A percentile compares a stretch with the other conserved stretches of the same genome.
phyloP scores from a whole-genome alignment of 2,888 invertebrate species.

The Rhabditophanes sp. region DNA sequence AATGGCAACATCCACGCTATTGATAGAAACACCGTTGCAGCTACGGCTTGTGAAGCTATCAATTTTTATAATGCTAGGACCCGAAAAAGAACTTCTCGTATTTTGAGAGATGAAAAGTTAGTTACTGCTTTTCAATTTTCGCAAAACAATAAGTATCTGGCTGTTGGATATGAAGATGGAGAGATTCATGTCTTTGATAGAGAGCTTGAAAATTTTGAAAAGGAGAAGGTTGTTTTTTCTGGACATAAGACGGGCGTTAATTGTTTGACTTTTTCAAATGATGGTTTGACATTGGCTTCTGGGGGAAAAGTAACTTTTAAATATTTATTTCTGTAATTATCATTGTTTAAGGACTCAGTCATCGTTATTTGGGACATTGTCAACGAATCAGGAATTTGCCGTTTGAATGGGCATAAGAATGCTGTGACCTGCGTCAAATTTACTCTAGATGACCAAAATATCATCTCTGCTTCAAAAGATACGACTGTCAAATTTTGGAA shows the following conservation, averaged over 20 bases:
- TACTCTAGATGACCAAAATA: constrained; percentile 43
- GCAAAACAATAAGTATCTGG: constrained; percentile 62
- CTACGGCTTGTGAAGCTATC: constrained; percentile 82
- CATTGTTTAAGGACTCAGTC: constrained; percentile 12
- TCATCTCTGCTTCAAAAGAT: constrained; percentile 61
- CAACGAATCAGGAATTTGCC: constrained; percentile 70
- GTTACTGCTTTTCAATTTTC: constrained; percentile 63
- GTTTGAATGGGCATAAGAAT: constrained; percentile 79
- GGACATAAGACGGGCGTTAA: constrained; percentile 74
- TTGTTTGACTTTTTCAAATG: constrained; percentile 63
- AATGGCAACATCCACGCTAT: constrained; percentile 66
- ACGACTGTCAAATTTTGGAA: constrained; percentile 94
- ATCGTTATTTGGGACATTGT: constrained; percentile 78
- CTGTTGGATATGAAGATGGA: constrained; percentile 76
- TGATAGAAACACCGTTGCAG: constrained; percentile 62
- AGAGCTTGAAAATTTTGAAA: constrained; percentile 1
- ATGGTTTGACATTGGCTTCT: constrained; percentile 69
- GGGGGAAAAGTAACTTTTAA: constrained; percentile 59
- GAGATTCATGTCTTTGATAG: constrained; percentile 49
- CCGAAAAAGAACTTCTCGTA: constrained; percentile 53
- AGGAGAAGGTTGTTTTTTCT: constrained; percentile 52
- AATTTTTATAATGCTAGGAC: constrained; percentile 80
- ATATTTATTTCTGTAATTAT: neutral
- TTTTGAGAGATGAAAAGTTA: constrained; percentile 51
- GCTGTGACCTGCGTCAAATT: constrained; percentile 59